Percentiles rank a stretch among this genome's conserved stretches.
These are phyloP conservation scores for Pemphigus obesinymphae DNA, from an alignment of 1,140 invertebrate species.

Conservation along the genomic window DNA sequence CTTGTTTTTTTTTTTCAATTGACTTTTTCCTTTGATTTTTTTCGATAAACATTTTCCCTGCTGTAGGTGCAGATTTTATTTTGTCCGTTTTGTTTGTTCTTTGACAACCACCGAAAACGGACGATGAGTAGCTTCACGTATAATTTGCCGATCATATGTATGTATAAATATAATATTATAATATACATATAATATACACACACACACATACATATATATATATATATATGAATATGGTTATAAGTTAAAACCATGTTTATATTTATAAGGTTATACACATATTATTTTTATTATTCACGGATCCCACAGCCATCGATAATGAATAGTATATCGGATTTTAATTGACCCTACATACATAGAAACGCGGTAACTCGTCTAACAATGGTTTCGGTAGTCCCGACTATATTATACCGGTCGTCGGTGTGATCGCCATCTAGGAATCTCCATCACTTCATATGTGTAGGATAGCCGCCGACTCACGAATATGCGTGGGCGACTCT, in stretches of 20 bases:
- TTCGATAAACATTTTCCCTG: no score
- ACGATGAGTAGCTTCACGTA: no score
- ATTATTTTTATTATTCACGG: background rate
- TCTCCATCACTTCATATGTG: background rate
- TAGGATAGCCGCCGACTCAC: constrained; percentile 12
- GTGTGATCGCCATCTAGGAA: constrained; percentile 10
- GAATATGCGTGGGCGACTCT: constrained; percentile 21
- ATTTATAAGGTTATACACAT: no score
- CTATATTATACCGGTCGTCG: background rate
- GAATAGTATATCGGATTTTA: constrained; percentile 36
- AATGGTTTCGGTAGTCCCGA: background rate
- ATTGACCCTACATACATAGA: constrained; percentile 6
- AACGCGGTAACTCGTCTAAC: background rate
- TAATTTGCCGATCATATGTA: no score
- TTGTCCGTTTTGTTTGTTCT: no score
- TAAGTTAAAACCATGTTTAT: no score
- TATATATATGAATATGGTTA: no score
- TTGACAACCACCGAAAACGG: no score
- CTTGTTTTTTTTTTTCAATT: no score
- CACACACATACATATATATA: background rate
- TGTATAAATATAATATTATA: no score
- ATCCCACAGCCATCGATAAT: background rate
- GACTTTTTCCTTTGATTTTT: no score
- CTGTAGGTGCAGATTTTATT: no score
- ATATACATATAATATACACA: background rate